A percentile compares a stretch with the other conserved stretches of the same genome.
Evolutionary conservation across 1,140 invertebrate genomes (phyloP).

Genomic region (Venturia canescens): DNA sequence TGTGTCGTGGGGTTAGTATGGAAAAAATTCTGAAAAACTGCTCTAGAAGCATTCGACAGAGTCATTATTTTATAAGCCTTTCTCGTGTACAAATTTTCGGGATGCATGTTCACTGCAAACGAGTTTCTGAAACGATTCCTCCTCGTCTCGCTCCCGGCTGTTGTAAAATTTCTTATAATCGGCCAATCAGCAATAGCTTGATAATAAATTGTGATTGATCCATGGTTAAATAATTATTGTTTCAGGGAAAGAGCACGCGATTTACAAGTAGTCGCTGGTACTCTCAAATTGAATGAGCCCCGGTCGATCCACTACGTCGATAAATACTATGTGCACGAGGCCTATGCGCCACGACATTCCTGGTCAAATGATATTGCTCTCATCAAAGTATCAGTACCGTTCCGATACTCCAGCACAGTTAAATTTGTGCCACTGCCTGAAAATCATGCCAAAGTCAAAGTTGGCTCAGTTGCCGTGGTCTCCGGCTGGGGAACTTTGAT

Average conservation of each 20-base stretch:
- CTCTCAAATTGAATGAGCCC: conserved; percentile 35
- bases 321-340: conserved; percentile 42
- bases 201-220: neutral
- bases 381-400: conserved; percentile 46
- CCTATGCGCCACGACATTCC: conserved; percentile 39
- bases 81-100: too few species aligned
- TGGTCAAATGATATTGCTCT: conserved; percentile 51
- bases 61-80: too few species aligned
- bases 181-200: too few species aligned
- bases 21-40: neutral
- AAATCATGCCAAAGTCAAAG: conserved; percentile 21
- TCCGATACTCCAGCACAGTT: conserved; percentile 15
- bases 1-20: conserved; percentile 63
- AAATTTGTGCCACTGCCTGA: conserved; percentile 47
- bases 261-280: conserved; percentile 43
- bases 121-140: too few species aligned
- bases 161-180: too few species aligned
- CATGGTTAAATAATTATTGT: conserved; percentile 6
- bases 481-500: conserved; percentile 58
- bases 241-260: neutral
- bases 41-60: too few species aligned
- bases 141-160: too few species aligned
- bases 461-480: conserved; percentile 42
- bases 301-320: conserved; percentile 23
- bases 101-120: too few species aligned